A percentile compares a stretch with the other conserved stretches of the same genome.
Conservation (phyloP, 2,888 invertebrate genomes). For the Aelia acuminata region DNA sequence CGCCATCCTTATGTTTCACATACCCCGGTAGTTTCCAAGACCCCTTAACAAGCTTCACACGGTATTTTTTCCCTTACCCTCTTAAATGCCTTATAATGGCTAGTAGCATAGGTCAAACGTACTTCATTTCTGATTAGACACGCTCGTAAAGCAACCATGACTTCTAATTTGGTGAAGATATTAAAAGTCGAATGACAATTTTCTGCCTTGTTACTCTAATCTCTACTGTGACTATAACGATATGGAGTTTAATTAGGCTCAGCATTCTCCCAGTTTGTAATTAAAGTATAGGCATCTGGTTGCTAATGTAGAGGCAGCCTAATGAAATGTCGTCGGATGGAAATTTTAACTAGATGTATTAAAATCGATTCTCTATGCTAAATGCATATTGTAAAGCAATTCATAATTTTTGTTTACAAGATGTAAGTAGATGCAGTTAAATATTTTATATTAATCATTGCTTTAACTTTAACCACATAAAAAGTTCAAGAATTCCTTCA, state of each 20-base stretch:
- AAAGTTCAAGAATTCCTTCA: too few species aligned
- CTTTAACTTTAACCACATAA: too few species aligned
- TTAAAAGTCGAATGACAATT: conserved; percentile 43
- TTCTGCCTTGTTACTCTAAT: conserved; percentile 42
- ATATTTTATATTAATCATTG: too few species aligned
- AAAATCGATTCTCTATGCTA: neutral
- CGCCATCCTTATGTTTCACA: neutral
- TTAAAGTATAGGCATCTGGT: neutral
- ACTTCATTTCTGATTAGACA: conserved; percentile 36
- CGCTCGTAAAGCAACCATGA: conserved; percentile 45
- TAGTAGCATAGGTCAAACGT: conserved; percentile 16
- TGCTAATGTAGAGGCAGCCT: neutral
- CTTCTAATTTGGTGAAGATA: conserved; percentile 44
- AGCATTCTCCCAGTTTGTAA: conserved; percentile 21
- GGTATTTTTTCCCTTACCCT: neutral
- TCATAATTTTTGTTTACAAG: neutral
- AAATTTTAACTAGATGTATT: neutral
- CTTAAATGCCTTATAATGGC: conserved; percentile 41
- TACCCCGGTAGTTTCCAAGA: neutral
- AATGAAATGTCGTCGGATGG: neutral
- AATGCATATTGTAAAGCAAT: neutral
- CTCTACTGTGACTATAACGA: conserved; percentile 9
- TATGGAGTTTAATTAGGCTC: neutral
- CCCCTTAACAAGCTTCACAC: neutral
- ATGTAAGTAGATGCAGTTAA: too few species aligned